A percentile compares a stretch with the other conserved stretches of the same genome.
Conservation (phyloP, 2,113 vertebrate species). For the Anarhynchus alexandrinus region DNA sequence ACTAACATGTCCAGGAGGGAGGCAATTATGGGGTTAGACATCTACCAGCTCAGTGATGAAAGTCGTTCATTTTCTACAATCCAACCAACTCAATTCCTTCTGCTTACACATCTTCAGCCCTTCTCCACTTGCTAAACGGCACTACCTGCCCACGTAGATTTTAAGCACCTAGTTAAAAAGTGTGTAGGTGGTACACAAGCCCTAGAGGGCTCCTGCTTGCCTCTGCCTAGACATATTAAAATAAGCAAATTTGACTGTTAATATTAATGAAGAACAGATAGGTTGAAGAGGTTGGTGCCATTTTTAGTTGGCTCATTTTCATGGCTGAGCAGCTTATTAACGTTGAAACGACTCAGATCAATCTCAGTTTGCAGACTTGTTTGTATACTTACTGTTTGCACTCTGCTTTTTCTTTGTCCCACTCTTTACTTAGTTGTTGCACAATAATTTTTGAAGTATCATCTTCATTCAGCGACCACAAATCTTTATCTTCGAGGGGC, state of each 20-base stretch:
- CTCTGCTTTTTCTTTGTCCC: constrained; percentile 81
- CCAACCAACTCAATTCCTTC: neutral
- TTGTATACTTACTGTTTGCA: neutral
- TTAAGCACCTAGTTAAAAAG: neutral
- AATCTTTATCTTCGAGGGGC: constrained; percentile 87
- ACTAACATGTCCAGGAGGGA: neutral
- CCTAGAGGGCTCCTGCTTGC: neutral
- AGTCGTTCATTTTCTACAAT: neutral
- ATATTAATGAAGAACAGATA: neutral
- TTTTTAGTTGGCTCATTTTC: neutral
- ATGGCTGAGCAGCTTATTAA: neutral
- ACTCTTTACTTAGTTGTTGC: constrained; percentile 80
- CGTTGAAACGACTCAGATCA: neutral
- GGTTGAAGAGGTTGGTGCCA: neutral
- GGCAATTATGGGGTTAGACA: neutral
- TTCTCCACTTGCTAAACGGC: neutral
- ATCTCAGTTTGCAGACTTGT: neutral
- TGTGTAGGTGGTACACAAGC: neutral
- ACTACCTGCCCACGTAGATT: neutral
- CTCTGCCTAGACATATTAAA: neutral
- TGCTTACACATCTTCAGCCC: neutral
- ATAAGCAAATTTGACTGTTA: neutral
- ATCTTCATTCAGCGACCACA: constrained; percentile 88
- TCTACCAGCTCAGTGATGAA: neutral
- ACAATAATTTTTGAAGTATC: constrained; percentile 82